Conservation (phyloP, 2,888 invertebrate species). For the Ptychoptera contaminata region DNA sequence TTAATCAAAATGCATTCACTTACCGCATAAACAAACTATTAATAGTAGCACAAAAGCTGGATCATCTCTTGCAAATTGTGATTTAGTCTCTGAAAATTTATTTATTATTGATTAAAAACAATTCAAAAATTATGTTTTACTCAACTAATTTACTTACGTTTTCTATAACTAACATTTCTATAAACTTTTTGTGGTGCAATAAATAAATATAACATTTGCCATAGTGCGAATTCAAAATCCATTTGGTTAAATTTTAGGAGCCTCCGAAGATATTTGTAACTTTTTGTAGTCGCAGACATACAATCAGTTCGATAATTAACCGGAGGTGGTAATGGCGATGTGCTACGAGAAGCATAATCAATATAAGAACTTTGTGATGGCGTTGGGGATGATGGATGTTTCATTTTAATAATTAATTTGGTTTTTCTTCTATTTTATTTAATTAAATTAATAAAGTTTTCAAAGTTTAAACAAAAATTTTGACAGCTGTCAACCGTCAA, state of each 20-base stretch:
- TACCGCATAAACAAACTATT: slow-evolving; percentile 66
- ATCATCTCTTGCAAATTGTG: slow-evolving; percentile 97
- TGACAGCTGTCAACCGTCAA: no score
- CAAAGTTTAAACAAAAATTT: no score
- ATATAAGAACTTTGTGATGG: slow-evolving; percentile 32
- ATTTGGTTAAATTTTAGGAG: slow-evolving; percentile 87
- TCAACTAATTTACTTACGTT: slow-evolving; percentile 49
- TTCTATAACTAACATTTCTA: slow-evolving; percentile 92
- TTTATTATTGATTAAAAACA: slow-evolving; percentile 2
- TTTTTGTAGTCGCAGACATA: slow-evolving; percentile 73
- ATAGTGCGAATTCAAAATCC: slow-evolving; percentile 99
- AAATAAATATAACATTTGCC: slow-evolving; percentile 97
- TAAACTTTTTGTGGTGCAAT: slow-evolving; percentile 92
- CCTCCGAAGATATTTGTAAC: slow-evolving; percentile 72
- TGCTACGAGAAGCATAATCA: slow-evolving; percentile 33
- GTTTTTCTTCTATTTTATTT: no score
- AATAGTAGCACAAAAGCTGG: slow-evolving; percentile 93
- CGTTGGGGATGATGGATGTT: slow-evolving; percentile 45
- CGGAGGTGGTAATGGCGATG: slow-evolving; percentile 53
- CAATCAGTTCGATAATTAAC: slow-evolving; percentile 51
- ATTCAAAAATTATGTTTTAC: not conserved
- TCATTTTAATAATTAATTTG: slow-evolving; percentile 28
- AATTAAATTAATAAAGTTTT: no score
- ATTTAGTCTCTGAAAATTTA: slow-evolving; percentile 78
- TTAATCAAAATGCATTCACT: slow-evolving; percentile 3